These are phyloP conservation scores for Chondrosia reniformis DNA, from an alignment of 37 sponge, comb jelly and placozoan species.

Conservation along the genomic window DNA sequence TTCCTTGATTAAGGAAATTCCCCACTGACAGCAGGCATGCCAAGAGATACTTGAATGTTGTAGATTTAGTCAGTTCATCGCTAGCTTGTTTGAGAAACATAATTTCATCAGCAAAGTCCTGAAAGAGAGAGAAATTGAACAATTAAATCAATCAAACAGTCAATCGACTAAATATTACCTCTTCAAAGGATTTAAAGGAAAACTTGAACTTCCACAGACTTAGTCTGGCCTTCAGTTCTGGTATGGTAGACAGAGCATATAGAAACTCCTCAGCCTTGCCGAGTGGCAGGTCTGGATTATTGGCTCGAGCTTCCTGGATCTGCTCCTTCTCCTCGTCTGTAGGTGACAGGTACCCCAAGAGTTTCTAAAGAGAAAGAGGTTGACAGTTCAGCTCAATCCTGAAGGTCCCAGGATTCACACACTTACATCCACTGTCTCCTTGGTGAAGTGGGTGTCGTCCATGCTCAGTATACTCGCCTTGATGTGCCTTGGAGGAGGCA, in stretches of 20 bases:
- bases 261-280: slow-evolving; percentile 88
- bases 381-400: not conserved
- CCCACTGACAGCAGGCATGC: slow-evolving; percentile 77
- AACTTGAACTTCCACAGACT: slow-evolving; percentile 87
- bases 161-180: no score
- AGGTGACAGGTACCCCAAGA: slow-evolving; percentile 69
- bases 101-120: slow-evolving; percentile 87
- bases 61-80: slow-evolving; percentile 45
- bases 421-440: slow-evolving; percentile 70
- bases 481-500: slow-evolving; percentile 81
- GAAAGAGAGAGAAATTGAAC: not conserved
- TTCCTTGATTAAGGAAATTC: slow-evolving; percentile 85
- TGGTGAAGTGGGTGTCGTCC: slow-evolving; percentile 81
- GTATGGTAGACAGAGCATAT: slow-evolving; percentile 79
- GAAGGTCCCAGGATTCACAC: not conserved
- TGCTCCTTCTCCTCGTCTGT: slow-evolving; percentile 72
- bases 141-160: no score
- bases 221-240: slow-evolving; percentile 77
- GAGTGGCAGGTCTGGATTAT: slow-evolving; percentile 76
- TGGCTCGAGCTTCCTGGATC: slow-evolving; percentile 64
- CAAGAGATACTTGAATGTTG: slow-evolving; percentile 65
- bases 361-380: slow-evolving; percentile 25
- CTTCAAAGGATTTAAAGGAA: slow-evolving; percentile 73
- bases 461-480: slow-evolving; percentile 86
- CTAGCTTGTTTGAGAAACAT: slow-evolving; percentile 88